phyloP scores from a whole-genome alignment of 2,113 vertebrate genomes.

The Corythoichthys intestinalis region DNA sequence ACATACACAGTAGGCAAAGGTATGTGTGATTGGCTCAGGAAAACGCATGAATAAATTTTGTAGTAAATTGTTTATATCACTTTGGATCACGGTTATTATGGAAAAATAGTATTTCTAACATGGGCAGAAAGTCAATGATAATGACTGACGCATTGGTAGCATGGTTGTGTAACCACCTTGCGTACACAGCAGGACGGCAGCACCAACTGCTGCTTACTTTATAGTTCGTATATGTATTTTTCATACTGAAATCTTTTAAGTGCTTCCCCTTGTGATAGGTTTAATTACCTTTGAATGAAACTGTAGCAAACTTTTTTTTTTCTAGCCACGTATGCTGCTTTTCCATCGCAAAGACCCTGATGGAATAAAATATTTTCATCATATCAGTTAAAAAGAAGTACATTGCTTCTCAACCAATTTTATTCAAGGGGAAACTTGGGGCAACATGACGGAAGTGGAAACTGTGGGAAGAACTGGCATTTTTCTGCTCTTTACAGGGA shows the following conservation, averaged over 20 bases:
- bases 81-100: constrained; percentile 6
- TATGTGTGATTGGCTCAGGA: not conserved
- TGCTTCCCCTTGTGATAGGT: not conserved
- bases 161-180: constrained; percentile 41
- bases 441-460: not conserved
- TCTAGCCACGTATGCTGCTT: not conserved
- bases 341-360: not conserved
- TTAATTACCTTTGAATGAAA: not conserved
- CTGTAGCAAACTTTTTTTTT: not conserved
- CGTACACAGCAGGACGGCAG: constrained; percentile 26
- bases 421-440: not conserved
- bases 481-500: not conserved
- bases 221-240: not conserved
- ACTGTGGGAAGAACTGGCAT: not conserved
- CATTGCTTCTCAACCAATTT: not conserved
- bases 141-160: constrained; percentile 5
- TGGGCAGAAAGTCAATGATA: constrained; percentile 17
- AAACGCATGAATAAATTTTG: constrained; percentile 1
- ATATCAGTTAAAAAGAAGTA: not conserved
- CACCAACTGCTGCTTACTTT: not conserved
- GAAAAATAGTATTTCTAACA: constrained; percentile 6
- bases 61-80: constrained; percentile 7
- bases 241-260: not conserved
- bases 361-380: not conserved
- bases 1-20: constrained; percentile 1